Evolutionary conservation across 2,113 vertebrate species (phyloP).

Genomic region (Lontra canadensis): DNA sequence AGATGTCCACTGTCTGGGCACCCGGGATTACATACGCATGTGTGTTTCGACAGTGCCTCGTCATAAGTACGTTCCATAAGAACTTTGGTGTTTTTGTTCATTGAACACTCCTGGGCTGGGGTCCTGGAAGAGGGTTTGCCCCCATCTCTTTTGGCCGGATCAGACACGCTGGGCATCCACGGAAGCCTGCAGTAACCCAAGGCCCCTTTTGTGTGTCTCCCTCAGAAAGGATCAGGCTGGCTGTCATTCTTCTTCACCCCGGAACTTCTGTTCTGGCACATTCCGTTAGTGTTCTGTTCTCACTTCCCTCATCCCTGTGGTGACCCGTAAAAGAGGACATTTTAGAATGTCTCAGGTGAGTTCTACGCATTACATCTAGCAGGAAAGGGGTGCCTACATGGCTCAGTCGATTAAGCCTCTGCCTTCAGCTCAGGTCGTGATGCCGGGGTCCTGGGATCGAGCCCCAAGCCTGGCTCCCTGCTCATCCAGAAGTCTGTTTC

Average conservation of each 20-base stretch:
- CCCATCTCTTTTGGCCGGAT: background rate
- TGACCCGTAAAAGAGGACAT: background rate
- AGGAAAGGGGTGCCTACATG: background rate
- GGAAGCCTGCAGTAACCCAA: background rate
- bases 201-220: background rate
- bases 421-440: too few species aligned
- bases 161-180: background rate
- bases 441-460: background rate
- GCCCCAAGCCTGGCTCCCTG: background rate
- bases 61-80: background rate
- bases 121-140: background rate
- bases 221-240: background rate
- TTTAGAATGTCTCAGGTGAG: background rate
- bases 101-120: too few species aligned
- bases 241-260: background rate
- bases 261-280: background rate
- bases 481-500: background rate
- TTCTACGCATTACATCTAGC: background rate
- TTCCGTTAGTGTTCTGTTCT: background rate
- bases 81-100: background rate
- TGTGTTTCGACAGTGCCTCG: too few species aligned
- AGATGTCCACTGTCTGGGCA: background rate
- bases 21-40: rapidly evolving
- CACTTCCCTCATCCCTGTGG: background rate
- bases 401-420: background rate